Percentiles rank a stretch among this genome's conserved stretches.
phyloP scores from a whole-genome alignment of 2,113 vertebrate species.

The Xenus cinereus region DNA sequence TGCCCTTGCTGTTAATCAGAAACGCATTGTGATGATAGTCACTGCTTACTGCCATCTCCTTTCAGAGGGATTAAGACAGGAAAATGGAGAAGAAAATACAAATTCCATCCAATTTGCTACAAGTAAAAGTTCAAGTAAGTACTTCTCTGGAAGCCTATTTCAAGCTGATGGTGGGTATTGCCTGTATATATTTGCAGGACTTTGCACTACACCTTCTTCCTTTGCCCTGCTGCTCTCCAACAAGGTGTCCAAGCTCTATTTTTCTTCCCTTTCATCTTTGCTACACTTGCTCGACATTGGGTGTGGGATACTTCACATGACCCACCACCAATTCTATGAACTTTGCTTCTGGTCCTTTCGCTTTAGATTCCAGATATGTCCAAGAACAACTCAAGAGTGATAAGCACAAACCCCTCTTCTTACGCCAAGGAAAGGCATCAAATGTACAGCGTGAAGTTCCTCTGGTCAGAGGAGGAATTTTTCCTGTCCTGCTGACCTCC shows the following conservation, averaged over 20 bases:
- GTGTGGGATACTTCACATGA: not conserved
- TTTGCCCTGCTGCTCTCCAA: not conserved
- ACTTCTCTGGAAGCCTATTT: not conserved
- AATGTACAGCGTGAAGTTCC: not conserved
- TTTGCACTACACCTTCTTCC: not conserved
- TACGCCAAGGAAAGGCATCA: not conserved
- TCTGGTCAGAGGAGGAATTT: not conserved
- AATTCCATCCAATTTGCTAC: not conserved
- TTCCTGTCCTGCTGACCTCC: not conserved
- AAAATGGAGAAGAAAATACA: conserved; percentile 29
- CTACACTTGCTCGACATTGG: not conserved
- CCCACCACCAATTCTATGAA: not conserved
- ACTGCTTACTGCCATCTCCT: conserved; percentile 7
- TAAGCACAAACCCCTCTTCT: not conserved
- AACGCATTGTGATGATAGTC: conserved; percentile 42
- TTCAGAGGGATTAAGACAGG: conserved; percentile 22
- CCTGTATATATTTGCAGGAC: not conserved
- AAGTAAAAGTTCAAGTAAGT: not conserved
- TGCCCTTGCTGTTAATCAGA: conserved; percentile 75
- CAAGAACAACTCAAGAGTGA: not conserved
- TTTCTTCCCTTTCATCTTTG: not conserved
- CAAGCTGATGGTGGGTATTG: not conserved
- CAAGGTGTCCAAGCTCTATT: not conserved
- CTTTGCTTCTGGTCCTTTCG: not conserved
- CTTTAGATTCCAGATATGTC: not conserved